These are phyloP conservation scores for Scaptodrosophila lebanonensis DNA, from an alignment of 1,140 invertebrate genomes.

Conservation along the genomic window DNA sequence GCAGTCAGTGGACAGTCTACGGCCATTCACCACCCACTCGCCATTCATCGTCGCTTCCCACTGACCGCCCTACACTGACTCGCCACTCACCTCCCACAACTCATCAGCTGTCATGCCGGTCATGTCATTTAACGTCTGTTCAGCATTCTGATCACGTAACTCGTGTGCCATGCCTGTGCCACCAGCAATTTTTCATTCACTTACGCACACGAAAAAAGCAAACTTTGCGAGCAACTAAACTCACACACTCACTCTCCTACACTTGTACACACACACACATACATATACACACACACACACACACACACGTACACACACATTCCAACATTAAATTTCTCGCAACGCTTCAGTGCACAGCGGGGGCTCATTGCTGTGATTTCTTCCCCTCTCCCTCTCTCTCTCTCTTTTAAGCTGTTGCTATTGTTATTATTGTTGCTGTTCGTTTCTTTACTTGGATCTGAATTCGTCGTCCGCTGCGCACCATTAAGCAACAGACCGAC, in stretches of 20 bases:
- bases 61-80: conserved; percentile 1
- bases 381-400: conserved; percentile 41
- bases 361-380: conserved; percentile 52
- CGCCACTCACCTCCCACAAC: neutral
- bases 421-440: conserved; percentile 34
- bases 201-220: conserved; percentile 30
- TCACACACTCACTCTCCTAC: neutral
- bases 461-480: conserved; percentile 38
- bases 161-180: conserved; percentile 40
- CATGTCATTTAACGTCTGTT: conserved; percentile 36
- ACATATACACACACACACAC: neutral
- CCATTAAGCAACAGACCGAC: conserved; percentile 25
- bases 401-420: conserved; percentile 9
- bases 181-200: conserved; percentile 72
- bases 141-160: conserved; percentile 64
- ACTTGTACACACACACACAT: conserved; percentile 5
- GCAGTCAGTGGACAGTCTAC: neutral
- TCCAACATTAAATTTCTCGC: conserved; percentile 54
- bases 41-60: neutral
- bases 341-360: conserved; percentile 46
- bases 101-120: conserved; percentile 22
- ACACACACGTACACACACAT: no score
- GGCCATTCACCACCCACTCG: neutral
- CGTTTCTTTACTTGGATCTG: conserved; percentile 21
- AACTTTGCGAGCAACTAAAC: neutral